phyloP scores from a whole-genome alignment of 2,888 invertebrate species.

The Laothoe populi region DNA sequence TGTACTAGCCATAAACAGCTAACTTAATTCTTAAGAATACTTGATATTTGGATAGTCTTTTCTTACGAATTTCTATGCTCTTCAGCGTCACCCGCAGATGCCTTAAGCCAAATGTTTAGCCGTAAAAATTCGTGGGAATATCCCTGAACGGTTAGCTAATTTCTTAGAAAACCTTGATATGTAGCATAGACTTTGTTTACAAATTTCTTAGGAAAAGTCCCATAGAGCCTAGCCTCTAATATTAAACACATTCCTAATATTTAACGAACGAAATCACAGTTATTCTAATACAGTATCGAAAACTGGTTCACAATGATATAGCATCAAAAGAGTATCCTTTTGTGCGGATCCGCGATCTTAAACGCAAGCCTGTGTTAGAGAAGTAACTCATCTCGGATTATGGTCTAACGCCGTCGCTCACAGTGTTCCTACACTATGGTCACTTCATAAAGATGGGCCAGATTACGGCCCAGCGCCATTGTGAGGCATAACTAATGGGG shows the following conservation, averaged over 20 bases:
- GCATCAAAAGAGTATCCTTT: slow-evolving; percentile 9
- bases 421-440: slow-evolving; percentile 72
- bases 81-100: too few species aligned
- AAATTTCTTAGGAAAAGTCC: too few species aligned
- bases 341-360: slow-evolving; percentile 11
- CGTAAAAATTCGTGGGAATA: too few species aligned
- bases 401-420: slow-evolving; percentile 75
- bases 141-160: too few species aligned
- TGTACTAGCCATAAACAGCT: too few species aligned
- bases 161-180: too few species aligned
- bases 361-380: not conserved
- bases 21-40: too few species aligned
- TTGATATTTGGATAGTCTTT: too few species aligned
- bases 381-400: slow-evolving; percentile 55
- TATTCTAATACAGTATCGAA: not conserved
- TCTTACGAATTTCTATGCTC: too few species aligned
- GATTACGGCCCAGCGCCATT: slow-evolving; percentile 70
- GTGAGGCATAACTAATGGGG: slow-evolving; percentile 80
- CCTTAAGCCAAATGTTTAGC: too few species aligned
- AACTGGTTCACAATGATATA: slow-evolving; percentile 7
- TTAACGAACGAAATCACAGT: not conserved
- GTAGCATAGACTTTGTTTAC: too few species aligned
- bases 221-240: too few species aligned
- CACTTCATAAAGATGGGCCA: slow-evolving; percentile 78
- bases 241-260: not conserved